Base-by-base conservation (phyloP, 2,888 invertebrate species). In the Plebejus argus region DNA sequence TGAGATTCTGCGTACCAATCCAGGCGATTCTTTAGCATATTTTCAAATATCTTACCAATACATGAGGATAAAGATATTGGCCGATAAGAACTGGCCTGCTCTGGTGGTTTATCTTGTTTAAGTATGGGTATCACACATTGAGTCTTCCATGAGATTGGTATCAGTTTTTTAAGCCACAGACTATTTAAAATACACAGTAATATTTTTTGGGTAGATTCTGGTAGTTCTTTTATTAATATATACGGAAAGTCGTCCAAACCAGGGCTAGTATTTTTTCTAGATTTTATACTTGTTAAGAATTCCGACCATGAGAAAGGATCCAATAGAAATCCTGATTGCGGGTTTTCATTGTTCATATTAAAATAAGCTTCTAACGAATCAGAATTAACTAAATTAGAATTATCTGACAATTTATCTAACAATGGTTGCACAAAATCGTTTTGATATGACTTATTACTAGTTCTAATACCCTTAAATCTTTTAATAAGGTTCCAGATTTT, bases 51-150 rank as follows among this genome's bases (percentile, higher is more conserved):
- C 74, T 79, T 80, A 10, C 79, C 79, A 76, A 79, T 70, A 76
- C 79, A 79, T 28, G 78, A 80, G 0, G 79, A 79, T 58, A 79
- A 71, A 10, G 80, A 79, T 35, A 80, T 79, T 33, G 80, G 78
- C 58, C 80, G 35, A 76, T 80, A 79, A 20, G 78, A 80, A 74
- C 79, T 79, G 70, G 78, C 78, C 20, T 70, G 72, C 8, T 79
- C 78, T 39, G 80, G 56, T 23, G 77, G 15, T 77, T 79, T 80
- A 53, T 78, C 78, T 45, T 77, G 77, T 28, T 79, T 80, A 39
- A 79, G 77, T 77, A 80, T 79, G 6, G 78, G 78, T 39, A 79
- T 76, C 39, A 79, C 76, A 78, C 78, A 78, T n/a, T 78, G 78
- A 45, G 78, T 78, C 77, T 78, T 78, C 79, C 77, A 76, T 35